Conservation (phyloP, 2,113 vertebrate genomes). For the Rhynchomys soricoides region DNA sequence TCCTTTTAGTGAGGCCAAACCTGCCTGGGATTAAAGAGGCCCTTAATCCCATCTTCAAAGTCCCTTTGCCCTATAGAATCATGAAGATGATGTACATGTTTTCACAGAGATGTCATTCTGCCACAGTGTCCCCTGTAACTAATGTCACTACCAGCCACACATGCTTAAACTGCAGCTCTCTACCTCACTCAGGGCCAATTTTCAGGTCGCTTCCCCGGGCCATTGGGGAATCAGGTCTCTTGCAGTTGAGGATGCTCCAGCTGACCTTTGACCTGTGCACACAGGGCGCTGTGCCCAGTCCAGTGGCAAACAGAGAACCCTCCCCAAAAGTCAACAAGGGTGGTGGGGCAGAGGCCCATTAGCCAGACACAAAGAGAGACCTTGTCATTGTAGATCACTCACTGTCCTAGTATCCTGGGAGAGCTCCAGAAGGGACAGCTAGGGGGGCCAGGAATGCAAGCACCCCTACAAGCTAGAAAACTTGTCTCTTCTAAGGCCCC, state of each 20-base stretch:
- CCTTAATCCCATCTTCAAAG: not conserved
- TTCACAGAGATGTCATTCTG: not conserved
- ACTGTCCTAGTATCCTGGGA: not conserved
- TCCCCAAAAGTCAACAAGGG: not conserved
- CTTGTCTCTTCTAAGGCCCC: not conserved
- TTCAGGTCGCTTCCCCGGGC: not conserved
- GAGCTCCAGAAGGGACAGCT: not conserved
- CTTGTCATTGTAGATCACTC: not conserved
- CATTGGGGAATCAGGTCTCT: not conserved
- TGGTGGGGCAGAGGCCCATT: not conserved
- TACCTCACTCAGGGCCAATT: not conserved
- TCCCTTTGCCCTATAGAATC: not conserved
- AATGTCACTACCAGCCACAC: too few species aligned
- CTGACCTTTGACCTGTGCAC: not conserved
- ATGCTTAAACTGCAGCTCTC: accelerated
- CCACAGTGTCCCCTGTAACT: accelerated
- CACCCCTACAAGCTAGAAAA: not conserved
- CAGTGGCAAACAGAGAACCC: not conserved
- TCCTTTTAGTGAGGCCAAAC: not conserved
- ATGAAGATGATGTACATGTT: not conserved
- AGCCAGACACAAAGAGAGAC: not conserved
- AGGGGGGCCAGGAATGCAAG: not conserved
- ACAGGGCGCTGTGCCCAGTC: accelerated
- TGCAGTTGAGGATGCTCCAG: not conserved
- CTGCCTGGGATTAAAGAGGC: not conserved